These are phyloP conservation scores for Pseudomyrmex gracilis DNA, from an alignment of 1,140 invertebrate species.

Conservation along the genomic window DNA sequence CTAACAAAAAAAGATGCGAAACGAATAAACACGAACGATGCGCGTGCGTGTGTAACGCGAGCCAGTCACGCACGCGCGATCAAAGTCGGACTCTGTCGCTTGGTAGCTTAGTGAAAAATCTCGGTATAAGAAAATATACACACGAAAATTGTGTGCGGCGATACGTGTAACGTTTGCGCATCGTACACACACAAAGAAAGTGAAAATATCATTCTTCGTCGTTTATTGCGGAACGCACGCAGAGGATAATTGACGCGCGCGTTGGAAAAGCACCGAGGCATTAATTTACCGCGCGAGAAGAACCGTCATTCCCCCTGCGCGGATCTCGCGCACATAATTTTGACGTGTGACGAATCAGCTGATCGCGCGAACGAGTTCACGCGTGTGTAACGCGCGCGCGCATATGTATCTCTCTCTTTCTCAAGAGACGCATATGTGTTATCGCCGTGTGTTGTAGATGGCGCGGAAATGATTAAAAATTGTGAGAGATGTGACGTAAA, in stretches of 20 bases:
- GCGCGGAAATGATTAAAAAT: not conserved
- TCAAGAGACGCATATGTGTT: no score
- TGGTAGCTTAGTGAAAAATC: not conserved
- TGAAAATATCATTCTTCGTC: slow-evolving; percentile 31
- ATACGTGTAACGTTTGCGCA: not conserved
- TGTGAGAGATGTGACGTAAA: slow-evolving; percentile 12
- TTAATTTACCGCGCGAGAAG: slow-evolving; percentile 18
- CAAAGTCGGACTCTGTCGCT: no score
- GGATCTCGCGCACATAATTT: not conserved
- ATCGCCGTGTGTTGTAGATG: no score
- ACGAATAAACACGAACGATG: not conserved
- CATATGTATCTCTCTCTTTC: not conserved
- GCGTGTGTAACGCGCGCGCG: not conserved
- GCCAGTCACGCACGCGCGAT: not conserved
- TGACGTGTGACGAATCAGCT: slow-evolving; percentile 52
- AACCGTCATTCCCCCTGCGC: not conserved
- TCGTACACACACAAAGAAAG: slow-evolving; percentile 18
- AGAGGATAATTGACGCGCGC: slow-evolving; percentile 34
- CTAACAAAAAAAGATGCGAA: not conserved
- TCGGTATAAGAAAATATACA: not conserved
- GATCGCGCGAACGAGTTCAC: slow-evolving; percentile 15
- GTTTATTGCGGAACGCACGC: not conserved
- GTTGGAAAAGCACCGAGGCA: not conserved
- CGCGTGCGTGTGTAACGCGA: not conserved
- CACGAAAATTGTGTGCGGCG: not conserved